phyloP scores from a whole-genome alignment of 1,140 invertebrate genomes.

The Lethocerus indicus region DNA sequence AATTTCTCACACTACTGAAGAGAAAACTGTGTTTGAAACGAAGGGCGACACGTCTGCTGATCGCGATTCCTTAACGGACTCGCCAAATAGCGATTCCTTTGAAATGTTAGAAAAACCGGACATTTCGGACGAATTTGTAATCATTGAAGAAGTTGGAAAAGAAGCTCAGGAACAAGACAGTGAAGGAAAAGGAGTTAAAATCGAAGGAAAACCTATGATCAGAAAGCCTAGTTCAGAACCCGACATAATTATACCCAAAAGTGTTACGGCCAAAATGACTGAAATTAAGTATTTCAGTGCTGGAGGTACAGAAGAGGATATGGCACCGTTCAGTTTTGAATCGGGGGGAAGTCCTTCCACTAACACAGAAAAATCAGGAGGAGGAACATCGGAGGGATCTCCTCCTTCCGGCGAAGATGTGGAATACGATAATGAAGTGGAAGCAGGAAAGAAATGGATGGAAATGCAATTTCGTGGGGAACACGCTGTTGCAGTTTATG shows the following conservation, averaged over 20 bases:
- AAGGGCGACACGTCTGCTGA: conserved; percentile 23
- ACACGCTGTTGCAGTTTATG: conserved; percentile 41
- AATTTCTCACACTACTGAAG: conserved; percentile 31
- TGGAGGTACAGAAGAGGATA: conserved; percentile 29
- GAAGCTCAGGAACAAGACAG: conserved; percentile 62
- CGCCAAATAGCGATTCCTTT: conserved; percentile 75
- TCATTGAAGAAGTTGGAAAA: conserved; percentile 68
- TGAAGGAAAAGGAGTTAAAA: conserved; percentile 61
- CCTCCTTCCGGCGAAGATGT: conserved; percentile 23
- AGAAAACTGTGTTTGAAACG: conserved; percentile 29
- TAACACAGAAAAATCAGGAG: conserved; percentile 15
- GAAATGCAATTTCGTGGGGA: conserved; percentile 68
- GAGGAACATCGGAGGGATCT: conserved; percentile 16
- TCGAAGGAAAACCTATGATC: conserved; percentile 28
- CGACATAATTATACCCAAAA: conserved; percentile 42
- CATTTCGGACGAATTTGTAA: conserved; percentile 70
- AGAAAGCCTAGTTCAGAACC: conserved; percentile 60
- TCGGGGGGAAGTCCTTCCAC: conserved; percentile 44
- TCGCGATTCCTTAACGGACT: conserved; percentile 40
- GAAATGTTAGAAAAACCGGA: conserved; percentile 72
- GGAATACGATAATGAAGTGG: conserved; percentile 35
- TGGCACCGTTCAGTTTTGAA: conserved; percentile 46
- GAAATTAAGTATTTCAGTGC: conserved; percentile 30
- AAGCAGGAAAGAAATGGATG: conserved; percentile 70
- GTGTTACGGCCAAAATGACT: conserved; percentile 32